Evolutionary conservation across 2,797 vertebrate species (phyloP).

Genomic region (Chelonia mydas): DNA sequence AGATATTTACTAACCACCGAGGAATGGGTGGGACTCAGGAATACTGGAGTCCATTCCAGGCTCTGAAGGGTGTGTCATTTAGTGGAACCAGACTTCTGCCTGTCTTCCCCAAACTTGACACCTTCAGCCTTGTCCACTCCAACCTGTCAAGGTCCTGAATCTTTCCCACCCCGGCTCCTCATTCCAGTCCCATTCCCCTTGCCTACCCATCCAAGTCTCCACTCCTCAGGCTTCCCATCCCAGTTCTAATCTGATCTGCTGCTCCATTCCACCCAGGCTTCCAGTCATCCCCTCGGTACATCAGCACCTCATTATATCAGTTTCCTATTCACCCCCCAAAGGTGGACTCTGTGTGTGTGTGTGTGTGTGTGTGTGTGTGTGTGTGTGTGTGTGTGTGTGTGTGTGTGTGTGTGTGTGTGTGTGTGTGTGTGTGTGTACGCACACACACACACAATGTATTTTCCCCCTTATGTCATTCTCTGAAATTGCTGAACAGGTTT

Average conservation of each 20-base stretch:
- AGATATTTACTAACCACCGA: not conserved
- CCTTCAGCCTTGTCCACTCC: not conserved
- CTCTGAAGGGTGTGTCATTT: not conserved
- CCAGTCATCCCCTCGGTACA: not conserved
- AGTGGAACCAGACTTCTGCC: not conserved
- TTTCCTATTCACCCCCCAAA: not conserved
- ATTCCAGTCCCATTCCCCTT: not conserved
- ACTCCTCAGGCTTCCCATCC: not conserved
- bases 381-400: too few relatives aligned
- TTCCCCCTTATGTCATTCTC: too few relatives aligned
- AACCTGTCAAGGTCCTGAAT: not conserved
- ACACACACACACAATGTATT: too few relatives aligned
- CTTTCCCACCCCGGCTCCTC: not conserved
- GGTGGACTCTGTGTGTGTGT: too few relatives aligned
- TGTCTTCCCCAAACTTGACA: not conserved
- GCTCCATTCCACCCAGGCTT: not conserved
- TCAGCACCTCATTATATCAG: not conserved
- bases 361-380: too few relatives aligned
- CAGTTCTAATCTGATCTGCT: not conserved
- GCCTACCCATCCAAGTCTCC: not conserved
- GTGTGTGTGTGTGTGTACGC: too few relatives aligned
- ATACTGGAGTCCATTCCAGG: not conserved
- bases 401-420: too few relatives aligned
- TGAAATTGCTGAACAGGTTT: too few relatives aligned
- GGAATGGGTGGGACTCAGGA: not conserved